Evolutionary conservation across 1,140 invertebrate species (phyloP).

Genomic region (Drosophila parabipectinata): DNA sequence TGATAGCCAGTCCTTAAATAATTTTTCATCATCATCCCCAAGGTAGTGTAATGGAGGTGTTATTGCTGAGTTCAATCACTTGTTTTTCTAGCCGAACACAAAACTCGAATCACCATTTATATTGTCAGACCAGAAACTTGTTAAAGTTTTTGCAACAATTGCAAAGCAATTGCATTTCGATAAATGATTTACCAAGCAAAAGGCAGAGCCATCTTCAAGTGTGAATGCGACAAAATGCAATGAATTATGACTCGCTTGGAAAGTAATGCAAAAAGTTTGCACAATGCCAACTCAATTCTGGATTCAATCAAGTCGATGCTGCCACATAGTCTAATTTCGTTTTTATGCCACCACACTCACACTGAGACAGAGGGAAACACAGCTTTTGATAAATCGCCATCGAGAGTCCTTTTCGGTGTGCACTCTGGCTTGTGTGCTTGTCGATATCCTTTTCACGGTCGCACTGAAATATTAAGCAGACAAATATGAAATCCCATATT

Average conservation of each 20-base stretch:
- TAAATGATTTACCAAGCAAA: conserved; percentile 46
- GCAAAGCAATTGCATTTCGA: conserved; percentile 30
- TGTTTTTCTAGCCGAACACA: conserved; percentile 17
- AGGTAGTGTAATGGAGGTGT: not conserved
- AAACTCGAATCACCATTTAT: conserved; percentile 21
- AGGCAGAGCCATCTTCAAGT: conserved; percentile 3
- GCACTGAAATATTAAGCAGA: conserved; percentile 70
- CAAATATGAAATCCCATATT: conserved; percentile 78
- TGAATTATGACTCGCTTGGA: conserved; percentile 18
- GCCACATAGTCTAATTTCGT: conserved; percentile 55
- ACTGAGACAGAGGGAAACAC: too few species aligned
- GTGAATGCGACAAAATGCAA: conserved; percentile 24
- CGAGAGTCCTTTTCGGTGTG: conserved; percentile 16
- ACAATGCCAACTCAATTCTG: conserved; percentile 44
- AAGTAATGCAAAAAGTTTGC: conserved; percentile 22
- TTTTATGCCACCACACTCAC: conserved; percentile 29
- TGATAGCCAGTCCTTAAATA: conserved; percentile 1
- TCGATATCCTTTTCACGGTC: conserved; percentile 64
- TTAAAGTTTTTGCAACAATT: conserved; percentile 20
- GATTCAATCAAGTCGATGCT: conserved; percentile 48
- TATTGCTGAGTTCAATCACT: conserved; percentile 9
- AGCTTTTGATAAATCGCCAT: conserved; percentile 36
- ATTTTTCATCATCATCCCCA: not conserved
- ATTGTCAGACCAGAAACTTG: conserved; percentile 24
- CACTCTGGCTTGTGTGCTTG: not conserved